Percentiles rank a stretch among this genome's conserved stretches.
Conservation (phyloP, 2,888 invertebrate species). For the Lasius platythorax region DNA sequence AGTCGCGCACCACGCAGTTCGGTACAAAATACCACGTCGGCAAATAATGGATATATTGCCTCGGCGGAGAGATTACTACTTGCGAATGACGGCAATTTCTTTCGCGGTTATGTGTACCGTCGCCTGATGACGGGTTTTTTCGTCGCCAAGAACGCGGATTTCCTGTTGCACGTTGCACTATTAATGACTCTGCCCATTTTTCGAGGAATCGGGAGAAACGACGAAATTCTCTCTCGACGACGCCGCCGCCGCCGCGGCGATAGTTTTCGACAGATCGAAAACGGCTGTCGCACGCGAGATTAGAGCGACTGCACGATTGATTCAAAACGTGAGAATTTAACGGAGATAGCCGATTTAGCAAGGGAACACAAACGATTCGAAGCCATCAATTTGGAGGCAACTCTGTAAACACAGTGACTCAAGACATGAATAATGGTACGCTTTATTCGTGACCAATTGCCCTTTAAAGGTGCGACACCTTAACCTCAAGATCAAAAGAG, state of each 20-base stretch:
- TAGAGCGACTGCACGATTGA: conserved; percentile 52
- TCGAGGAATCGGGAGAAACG: conserved; percentile 13
- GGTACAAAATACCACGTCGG: conserved; percentile 65
- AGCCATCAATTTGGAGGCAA: conserved; percentile 46
- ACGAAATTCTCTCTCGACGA: conserved; percentile 24
- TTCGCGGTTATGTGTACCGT: conserved; percentile 73
- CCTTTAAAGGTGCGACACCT: conserved; percentile 50
- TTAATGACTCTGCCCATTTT: conserved; percentile 46
- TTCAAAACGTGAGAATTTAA: conserved; percentile 57
- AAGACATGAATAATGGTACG: conserved; percentile 44
- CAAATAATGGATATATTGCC: conserved; percentile 74
- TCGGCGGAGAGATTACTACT: conserved; percentile 68
- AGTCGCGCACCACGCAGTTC: conserved; percentile 64
- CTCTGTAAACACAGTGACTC: conserved; percentile 50
- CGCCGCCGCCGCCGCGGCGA: neutral
- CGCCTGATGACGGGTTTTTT: conserved; percentile 66
- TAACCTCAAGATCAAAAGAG: conserved; percentile 41
- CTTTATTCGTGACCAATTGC: conserved; percentile 50
- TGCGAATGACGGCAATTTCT: conserved; percentile 72
- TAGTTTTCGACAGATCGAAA: conserved; percentile 2
- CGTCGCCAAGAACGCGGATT: conserved; percentile 64
- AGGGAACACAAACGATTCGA: conserved; percentile 40
- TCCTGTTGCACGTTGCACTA: conserved; percentile 58
- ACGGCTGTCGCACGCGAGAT: conserved; percentile 42
- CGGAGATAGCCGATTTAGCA: conserved; percentile 38